phyloP scores from a whole-genome alignment of 2,888 invertebrate species.

The Carpatolechia fugitivella region DNA sequence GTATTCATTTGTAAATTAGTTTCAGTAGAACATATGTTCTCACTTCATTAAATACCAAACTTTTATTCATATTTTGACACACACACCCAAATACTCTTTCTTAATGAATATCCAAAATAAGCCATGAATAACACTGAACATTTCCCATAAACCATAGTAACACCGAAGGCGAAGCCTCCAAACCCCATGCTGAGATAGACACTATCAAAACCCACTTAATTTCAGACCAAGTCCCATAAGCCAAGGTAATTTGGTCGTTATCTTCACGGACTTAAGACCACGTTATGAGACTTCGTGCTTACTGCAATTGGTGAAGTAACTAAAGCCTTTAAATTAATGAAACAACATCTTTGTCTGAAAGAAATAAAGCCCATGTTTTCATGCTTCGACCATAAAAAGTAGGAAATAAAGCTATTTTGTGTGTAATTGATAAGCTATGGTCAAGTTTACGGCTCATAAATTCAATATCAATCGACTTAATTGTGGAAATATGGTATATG shows the following conservation, averaged over 20 bases:
- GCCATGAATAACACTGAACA: neutral
- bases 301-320: no score
- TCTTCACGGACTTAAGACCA: neutral
- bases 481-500: conserved; percentile 7
- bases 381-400: neutral
- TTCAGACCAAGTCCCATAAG: neutral
- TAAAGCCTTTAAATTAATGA: no score
- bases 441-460: conserved; percentile 14
- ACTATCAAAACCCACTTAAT: neutral
- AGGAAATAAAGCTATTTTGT: neutral
- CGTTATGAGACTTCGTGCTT: neutral
- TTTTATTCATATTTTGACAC: neutral
- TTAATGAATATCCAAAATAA: neutral
- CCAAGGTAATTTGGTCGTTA: neutral
- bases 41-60: neutral
- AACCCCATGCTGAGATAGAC: neutral
- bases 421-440: conserved; percentile 9
- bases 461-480: conserved; percentile 10
- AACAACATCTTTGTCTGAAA: neutral
- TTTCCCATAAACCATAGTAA: conserved; percentile 3
- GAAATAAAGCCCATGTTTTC: neutral
- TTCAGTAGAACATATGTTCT: no score
- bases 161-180: neutral
- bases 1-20: no score
- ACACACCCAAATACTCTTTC: neutral